These are phyloP conservation scores for Acrocyrtus sp. DNA, from an alignment of 2,888 invertebrate genomes.

Conservation along the genomic window DNA sequence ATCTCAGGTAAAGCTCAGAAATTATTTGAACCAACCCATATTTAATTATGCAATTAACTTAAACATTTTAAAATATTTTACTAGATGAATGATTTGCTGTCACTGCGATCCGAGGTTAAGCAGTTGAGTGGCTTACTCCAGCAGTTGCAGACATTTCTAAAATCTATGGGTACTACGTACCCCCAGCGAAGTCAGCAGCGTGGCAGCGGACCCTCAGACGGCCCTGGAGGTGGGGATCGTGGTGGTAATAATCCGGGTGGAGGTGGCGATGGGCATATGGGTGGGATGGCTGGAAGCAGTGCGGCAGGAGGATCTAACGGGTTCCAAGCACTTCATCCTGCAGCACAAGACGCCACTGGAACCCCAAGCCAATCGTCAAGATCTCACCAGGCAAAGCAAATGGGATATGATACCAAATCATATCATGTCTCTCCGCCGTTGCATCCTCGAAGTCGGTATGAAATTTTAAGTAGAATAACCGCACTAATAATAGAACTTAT, in stretches of 20 bases:
- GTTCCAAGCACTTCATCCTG: conserved; percentile 30
- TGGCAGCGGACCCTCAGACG: conserved; percentile 35
- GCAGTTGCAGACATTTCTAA: conserved; percentile 75
- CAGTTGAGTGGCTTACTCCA: conserved; percentile 73
- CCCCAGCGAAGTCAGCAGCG: conserved; percentile 38
- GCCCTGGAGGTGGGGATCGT: conserved; percentile 29
- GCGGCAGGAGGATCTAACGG: conserved; percentile 29
- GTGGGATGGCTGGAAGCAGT: conserved; percentile 17
- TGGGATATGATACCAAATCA: conserved; percentile 60
- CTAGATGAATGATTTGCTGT: conserved; percentile 74
- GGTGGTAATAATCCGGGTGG: conserved; percentile 19
- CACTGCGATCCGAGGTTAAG: conserved; percentile 74
- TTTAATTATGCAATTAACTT: not conserved
- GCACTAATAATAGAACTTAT: no score
- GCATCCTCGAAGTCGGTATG: conserved; percentile 43
- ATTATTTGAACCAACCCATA: no score
- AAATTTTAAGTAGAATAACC: no score
- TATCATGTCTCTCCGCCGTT: conserved; percentile 60
- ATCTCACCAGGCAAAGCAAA: conserved; percentile 54
- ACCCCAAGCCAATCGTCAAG: conserved; percentile 39
- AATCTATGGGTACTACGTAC: conserved; percentile 66
- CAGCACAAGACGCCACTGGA: conserved; percentile 27
- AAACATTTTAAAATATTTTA: not conserved
- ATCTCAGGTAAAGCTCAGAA: conserved; percentile 70
- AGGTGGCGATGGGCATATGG: conserved; percentile 24